Base-by-base conservation (phyloP, 1,140 invertebrate species). In the Drosophila nasuta region DNA sequence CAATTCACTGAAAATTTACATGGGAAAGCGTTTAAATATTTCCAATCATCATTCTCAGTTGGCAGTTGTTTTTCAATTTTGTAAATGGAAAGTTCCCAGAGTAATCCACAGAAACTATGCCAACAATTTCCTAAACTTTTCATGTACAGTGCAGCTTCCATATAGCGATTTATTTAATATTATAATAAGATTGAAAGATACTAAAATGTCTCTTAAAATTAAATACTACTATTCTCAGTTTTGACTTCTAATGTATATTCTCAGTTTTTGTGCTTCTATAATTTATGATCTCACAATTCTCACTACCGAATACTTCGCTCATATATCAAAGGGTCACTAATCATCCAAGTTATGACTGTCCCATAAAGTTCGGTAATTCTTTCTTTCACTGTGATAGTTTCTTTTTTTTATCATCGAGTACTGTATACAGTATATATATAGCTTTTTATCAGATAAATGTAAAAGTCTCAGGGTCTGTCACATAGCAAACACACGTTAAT, bases 401-500 rank as follows among this genome's bases (percentile, higher is more conserved):
- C 6, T 7, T 38, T 38, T 46, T 7, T 20, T 5, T 49, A 49
- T 11, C 3, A 10, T 11, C 7, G 20, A 25, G 8, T 28, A 49
- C 10, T 20, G 46, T 48, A 48, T 48, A n/a, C 3, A 25, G 20
- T 25, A 25, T 28, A 49, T 11, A 49, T 0, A 20, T 15, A 15
- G 15, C 15, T 49, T 11, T 49, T 49, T 49, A 49, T 46, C 28
- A 35, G 35, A 62, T 17, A 45, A 52, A 54, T 56, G 38, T 56
- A 54, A 33, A 20, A 20, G 46, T 11, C 25, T 20, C n/a, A 13
- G 13, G 56, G 15, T 20, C 25, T 38, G 38, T 35, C 30, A 45
- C 28, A 62, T 69, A 13, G 13, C 68, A 64, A 41, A 64, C 35
- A 46, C 15, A 8, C 60, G 49, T 49, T 71, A 71, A 71, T 71